Conservation (phyloP, 2,888 invertebrate species). For the Didymodactylos carnosus region DNA sequence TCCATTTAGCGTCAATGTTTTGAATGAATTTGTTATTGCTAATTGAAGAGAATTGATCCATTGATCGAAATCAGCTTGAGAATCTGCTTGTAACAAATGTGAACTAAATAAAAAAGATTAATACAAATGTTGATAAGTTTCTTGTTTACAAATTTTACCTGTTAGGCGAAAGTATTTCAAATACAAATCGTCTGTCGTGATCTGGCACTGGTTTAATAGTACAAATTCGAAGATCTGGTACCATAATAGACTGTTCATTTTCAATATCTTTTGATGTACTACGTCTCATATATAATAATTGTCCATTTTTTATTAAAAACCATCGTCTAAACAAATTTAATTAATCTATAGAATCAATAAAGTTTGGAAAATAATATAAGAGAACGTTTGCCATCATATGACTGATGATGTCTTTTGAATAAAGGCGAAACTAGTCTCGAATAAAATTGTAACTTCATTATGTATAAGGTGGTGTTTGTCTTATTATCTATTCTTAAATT, state of each 20-base stretch:
- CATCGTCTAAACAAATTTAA: slow-evolving; percentile 46
- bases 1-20: background rate
- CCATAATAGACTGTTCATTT: slow-evolving; percentile 56
- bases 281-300: slow-evolving; percentile 64
- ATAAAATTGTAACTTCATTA: no score
- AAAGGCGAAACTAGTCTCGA: no score
- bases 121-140: background rate
- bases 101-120: slow-evolving; percentile 48
- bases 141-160: slow-evolving; percentile 43
- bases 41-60: slow-evolving; percentile 77
- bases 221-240: slow-evolving; percentile 80
- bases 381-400: background rate
- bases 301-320: slow-evolving; percentile 59
- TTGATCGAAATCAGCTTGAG: slow-evolving; percentile 63
- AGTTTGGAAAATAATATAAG: background rate
- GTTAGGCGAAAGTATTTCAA: slow-evolving; percentile 75
- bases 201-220: slow-evolving; percentile 71
- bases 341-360: background rate
- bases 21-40: slow-evolving; percentile 55
- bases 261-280: slow-evolving; percentile 47
- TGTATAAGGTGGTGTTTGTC: no score
- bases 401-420: no score
- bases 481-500: no score
- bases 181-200: slow-evolving; percentile 76
- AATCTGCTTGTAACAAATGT: slow-evolving; percentile 92